Conservation (phyloP, 2,888 invertebrate species). For the Smittia sp. region DNA sequence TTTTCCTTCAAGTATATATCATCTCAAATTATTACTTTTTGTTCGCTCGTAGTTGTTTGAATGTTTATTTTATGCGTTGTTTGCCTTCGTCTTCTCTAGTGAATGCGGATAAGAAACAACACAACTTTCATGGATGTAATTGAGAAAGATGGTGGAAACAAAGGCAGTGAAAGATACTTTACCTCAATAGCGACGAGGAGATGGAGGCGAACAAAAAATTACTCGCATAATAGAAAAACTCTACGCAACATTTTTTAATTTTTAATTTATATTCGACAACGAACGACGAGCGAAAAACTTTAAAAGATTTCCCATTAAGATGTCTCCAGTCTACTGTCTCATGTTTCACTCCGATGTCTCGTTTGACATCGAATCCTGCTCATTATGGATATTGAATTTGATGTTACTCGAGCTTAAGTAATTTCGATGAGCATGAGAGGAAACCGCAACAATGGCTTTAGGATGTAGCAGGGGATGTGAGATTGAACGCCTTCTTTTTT, state of each 20-base stretch:
- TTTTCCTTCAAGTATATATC: constrained; percentile 32
- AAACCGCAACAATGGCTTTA: neutral
- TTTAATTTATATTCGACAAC: constrained; percentile 30
- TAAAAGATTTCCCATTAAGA: constrained; percentile 32
- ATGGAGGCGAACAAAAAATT: neutral
- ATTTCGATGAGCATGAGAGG: neutral
- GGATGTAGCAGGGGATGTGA: no score
- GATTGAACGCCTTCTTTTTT: neutral
- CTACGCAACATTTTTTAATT: constrained; percentile 20
- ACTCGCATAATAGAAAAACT: constrained; percentile 19
- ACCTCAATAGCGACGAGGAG: neutral
- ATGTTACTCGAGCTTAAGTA: neutral
- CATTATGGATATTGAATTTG: constrained; percentile 24
- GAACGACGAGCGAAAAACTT: neutral
- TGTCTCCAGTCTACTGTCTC: constrained; percentile 15
- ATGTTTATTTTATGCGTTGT: neutral
- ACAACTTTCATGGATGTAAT: neutral
- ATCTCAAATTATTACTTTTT: constrained; percentile 37
- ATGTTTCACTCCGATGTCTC: constrained; percentile 6
- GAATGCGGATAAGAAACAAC: neutral
- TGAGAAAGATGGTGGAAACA: constrained; percentile 20
- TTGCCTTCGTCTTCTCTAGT: neutral
- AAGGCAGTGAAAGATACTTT: neutral
- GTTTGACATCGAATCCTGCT: constrained; percentile 10
- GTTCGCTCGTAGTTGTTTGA: constrained; percentile 2